Evolutionary conservation across 2,113 vertebrate species (phyloP).

Genomic region (Delphinus delphis): DNA sequence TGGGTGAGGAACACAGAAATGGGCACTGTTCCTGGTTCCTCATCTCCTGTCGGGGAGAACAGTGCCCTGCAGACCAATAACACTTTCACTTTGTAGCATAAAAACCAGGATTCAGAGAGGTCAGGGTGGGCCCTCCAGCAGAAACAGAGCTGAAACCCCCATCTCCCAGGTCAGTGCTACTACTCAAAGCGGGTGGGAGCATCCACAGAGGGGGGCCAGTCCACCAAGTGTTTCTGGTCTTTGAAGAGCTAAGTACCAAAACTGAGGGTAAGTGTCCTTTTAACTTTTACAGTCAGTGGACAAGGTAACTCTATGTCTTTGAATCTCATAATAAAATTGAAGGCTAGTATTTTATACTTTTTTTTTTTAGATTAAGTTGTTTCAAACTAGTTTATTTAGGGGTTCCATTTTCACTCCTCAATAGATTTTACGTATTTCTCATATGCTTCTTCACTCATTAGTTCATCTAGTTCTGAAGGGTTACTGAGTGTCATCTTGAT

Average conservation of each 20-base stretch:
- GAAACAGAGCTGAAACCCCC: neutral
- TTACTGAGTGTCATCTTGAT: no score
- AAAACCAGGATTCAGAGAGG: neutral
- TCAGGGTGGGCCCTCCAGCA: neutral
- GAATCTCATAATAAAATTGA: constrained; percentile 15
- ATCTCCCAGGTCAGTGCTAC: neutral
- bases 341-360: neutral
- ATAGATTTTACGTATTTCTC: no score
- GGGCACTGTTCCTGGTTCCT: neutral
- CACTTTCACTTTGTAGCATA: neutral
- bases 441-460: no score
- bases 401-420: no score
- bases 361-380: no score
- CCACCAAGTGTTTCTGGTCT: neutral
- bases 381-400: no score
- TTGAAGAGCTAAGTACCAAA: neutral
- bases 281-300: neutral
- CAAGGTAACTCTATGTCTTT: neutral
- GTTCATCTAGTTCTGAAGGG: no score
- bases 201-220: no score
- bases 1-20: neutral
- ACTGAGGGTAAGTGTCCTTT: neutral
- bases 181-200: neutral
- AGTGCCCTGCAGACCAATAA: neutral
- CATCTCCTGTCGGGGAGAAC: neutral